Conservation (phyloP, 2,797 vertebrate species). For the Lepilemur septentrionalis region DNA sequence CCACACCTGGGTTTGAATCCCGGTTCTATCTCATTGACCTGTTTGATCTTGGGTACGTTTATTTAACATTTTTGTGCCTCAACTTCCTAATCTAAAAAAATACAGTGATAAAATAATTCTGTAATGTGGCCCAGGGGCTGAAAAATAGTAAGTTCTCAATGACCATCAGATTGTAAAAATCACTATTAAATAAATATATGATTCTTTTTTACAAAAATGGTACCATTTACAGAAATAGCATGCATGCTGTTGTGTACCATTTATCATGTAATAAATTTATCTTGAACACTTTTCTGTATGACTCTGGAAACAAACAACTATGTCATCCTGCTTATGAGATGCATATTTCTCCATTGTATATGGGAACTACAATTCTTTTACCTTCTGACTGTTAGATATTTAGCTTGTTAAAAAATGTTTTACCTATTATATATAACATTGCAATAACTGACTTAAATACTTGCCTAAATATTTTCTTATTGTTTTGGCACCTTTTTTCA, state of each 20-base stretch:
- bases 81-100: neutral
- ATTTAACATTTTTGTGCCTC: neutral
- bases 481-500: neutral
- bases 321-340: neutral
- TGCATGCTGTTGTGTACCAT: neutral
- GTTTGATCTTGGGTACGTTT: neutral
- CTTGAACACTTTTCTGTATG: neutral
- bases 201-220: neutral
- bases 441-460: neutral
- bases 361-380: neutral
- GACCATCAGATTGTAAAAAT: neutral
- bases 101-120: neutral
- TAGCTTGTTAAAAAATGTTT: neutral
- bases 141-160: neutral
- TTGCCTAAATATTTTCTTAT: conserved; percentile 13
- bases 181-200: neutral
- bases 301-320: neutral
- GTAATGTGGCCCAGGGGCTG: neutral
- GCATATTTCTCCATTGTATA: neutral
- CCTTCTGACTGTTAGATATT: neutral
- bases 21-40: neutral
- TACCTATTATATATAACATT: neutral
- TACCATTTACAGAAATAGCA: neutral
- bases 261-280: neutral
- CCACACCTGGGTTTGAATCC: neutral